These are phyloP conservation scores for Meteorus sp. DNA, from an alignment of 1,140 invertebrate genomes.

Conservation along the genomic window DNA sequence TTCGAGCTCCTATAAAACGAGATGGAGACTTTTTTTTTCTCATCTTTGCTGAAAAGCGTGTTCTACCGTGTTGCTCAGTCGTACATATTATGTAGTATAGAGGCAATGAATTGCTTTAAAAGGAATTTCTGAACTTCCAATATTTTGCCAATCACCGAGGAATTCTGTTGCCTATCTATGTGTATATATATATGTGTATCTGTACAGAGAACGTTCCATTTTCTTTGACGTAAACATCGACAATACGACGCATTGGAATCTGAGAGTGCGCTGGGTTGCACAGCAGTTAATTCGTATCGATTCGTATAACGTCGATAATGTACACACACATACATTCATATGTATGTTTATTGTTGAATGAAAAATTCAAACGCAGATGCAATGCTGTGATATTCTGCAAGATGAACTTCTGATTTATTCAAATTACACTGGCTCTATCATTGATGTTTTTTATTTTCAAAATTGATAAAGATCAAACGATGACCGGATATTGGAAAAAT, in stretches of 20 bases:
- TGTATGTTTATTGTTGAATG: no score
- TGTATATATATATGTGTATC: slow-evolving; percentile 6
- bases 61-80: background rate
- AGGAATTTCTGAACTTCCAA: slow-evolving; percentile 27
- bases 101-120: slow-evolving; percentile 16
- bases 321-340: no score
- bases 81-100: background rate
- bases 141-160: slow-evolving; percentile 21
- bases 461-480: no score
- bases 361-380: no score
- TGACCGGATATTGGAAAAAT: no score
- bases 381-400: no score
- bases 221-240: slow-evolving; percentile 20
- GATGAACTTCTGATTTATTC: no score
- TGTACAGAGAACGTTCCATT: slow-evolving; percentile 14
- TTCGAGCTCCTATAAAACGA: no score
- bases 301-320: no score
- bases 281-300: no score
- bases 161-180: slow-evolving; percentile 11
- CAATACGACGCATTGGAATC: background rate
- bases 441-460: no score
- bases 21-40: background rate
- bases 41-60: background rate
- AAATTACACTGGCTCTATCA: no score
- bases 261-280: background rate